Evolutionary conservation across 1,140 invertebrate genomes (phyloP).

Genomic region (Aphelinus certus): DNA sequence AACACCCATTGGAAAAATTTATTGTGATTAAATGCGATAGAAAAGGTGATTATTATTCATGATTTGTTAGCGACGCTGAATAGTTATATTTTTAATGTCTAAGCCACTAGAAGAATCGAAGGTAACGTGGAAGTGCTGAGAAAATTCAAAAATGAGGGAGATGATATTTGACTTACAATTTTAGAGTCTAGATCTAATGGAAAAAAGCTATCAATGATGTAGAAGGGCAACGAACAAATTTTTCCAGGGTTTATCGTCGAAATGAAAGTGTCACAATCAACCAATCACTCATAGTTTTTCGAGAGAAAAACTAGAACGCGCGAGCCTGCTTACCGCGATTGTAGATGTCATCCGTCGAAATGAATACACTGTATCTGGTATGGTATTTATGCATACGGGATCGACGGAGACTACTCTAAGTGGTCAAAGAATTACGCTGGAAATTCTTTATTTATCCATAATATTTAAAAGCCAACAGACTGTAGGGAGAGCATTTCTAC

Average conservation of each 20-base stretch:
- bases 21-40: slow-evolving; percentile 19
- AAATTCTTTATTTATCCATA: not conserved
- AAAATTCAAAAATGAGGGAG: not conserved
- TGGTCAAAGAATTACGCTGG: slow-evolving; percentile 34
- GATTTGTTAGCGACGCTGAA: slow-evolving; percentile 30
- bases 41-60: slow-evolving; percentile 24
- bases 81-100: slow-evolving; percentile 32
- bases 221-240: slow-evolving; percentile 20
- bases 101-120: slow-evolving; percentile 18
- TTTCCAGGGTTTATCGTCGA: slow-evolving; percentile 9
- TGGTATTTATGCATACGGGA: slow-evolving; percentile 29
- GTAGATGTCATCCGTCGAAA: not conserved
- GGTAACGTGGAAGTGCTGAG: slow-evolving; percentile 21
- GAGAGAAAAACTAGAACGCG: not conserved
- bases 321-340: slow-evolving; percentile 22
- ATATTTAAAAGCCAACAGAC: too few relatives aligned
- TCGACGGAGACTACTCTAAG: slow-evolving; percentile 15
- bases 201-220: slow-evolving; percentile 22
- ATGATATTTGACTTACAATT: too few relatives aligned
- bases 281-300: slow-evolving; percentile 34
- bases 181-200: slow-evolving; percentile 5
- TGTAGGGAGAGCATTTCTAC: too few relatives aligned
- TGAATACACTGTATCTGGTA: too few relatives aligned
- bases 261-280: slow-evolving; percentile 45
- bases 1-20: slow-evolving; percentile 32